These are phyloP conservation scores for Stigmatopora nigra DNA, from an alignment of 2,113 vertebrate species.

Conservation along the genomic window DNA sequence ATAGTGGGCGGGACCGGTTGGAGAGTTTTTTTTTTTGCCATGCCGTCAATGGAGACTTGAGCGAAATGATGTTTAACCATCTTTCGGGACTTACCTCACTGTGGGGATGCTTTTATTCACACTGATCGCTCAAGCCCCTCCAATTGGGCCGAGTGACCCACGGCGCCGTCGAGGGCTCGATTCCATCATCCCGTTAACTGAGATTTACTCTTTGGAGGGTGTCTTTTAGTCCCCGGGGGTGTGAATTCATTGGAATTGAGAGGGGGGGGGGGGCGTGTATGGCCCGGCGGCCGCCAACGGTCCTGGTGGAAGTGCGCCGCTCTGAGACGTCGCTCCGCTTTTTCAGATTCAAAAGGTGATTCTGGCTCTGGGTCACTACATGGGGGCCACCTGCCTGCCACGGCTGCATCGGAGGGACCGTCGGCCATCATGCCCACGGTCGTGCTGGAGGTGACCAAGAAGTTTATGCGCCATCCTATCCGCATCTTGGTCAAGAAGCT, in stretches of 20 bases:
- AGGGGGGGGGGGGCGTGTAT: no score
- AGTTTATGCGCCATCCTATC: slow-evolving; percentile 97
- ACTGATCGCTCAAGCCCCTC: slow-evolving; percentile 59
- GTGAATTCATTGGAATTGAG: no score
- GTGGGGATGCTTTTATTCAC: slow-evolving; percentile 51
- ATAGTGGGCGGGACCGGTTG: no score
- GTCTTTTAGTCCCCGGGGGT: no score
- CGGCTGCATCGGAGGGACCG: slow-evolving; percentile 61
- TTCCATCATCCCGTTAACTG: no score
- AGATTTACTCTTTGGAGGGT: no score
- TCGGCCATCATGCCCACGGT: slow-evolving; percentile 98
- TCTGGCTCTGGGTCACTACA: slow-evolving; percentile 64
- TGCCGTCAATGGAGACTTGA: slow-evolving; percentile 10
- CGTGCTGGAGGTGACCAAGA: slow-evolving; percentile 97
- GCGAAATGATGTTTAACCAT: slow-evolving; percentile 71
- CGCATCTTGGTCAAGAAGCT: slow-evolving; percentile 97
- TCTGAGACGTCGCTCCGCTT: neutral
- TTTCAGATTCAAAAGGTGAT: slow-evolving; percentile 66
- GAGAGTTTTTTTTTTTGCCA: no score
- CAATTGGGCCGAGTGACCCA: no score
- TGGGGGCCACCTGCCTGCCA: slow-evolving; percentile 64
- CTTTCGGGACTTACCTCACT: slow-evolving; percentile 70
- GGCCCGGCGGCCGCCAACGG: no score
- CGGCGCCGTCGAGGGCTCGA: no score
- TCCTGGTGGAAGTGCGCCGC: no score